Base-by-base conservation (phyloP, 1,140 invertebrate genomes). In the Drosophila nigromelanica region DNA sequence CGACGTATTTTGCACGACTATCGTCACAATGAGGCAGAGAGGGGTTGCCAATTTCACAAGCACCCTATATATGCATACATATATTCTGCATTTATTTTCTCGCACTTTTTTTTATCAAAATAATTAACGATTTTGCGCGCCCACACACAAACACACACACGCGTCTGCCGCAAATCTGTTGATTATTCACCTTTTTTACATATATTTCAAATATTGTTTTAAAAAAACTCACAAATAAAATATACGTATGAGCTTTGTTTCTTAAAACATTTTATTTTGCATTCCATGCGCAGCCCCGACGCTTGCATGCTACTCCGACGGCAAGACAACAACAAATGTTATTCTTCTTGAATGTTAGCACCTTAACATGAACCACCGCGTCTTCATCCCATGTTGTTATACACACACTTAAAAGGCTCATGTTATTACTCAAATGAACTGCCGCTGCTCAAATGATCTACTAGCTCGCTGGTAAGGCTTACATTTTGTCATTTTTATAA, bases 301-400 rank as follows among this genome's bases (percentile, higher is more conserved):
- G 51, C 62, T 39, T 67, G 45, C 47, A 59, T 67, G 47, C 62
- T 37, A 50, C 69, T 59, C 54, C 69, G 62, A 67, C 54, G 54
- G 15, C 69, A 45, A 67, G 67, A 72, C 62, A 72, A 72, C 69
- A 72, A 72, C 69, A 72, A 72, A 66, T 72, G 62, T 67, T 72
- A 66, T 72, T 66, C 39, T 66, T 72, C 69, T 72, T 72, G 4
- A 58, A 30, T 45, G 40, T 58, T 6, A 58, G 14, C 27, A 45
- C 14, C 8, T 45, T 45, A 58, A 45, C 40, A 58, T 14, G 14
- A 45, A 58, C 55, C 55, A 58, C 55, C 40, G 55, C 55, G 55
- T 58, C 55, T 43, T 14, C 39, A 7, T 58, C 1, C 11, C 6
- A 56, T 15, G 12, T 61, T 70, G 68, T 70, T 56, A 70, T 48